These are phyloP conservation scores for Indri indri DNA, from an alignment of 2,113 vertebrate genomes.

Conservation along the genomic window DNA sequence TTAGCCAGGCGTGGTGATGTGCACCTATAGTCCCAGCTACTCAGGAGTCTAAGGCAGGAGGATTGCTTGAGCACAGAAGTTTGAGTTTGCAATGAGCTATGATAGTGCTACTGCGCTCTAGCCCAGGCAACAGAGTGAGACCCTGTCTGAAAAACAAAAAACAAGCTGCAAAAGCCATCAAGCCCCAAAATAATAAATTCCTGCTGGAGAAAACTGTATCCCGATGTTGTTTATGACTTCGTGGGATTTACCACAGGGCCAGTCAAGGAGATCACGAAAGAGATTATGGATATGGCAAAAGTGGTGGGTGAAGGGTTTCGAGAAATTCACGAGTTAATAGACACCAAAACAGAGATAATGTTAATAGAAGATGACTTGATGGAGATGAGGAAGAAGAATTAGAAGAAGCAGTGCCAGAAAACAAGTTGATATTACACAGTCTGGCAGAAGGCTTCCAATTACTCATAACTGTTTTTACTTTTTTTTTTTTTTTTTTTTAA, in stretches of 20 bases:
- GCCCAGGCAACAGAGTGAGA: no score
- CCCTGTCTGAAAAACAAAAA: no score
- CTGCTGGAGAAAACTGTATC: background rate
- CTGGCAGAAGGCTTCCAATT: background rate
- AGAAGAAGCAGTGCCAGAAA: background rate
- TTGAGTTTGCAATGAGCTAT: no score
- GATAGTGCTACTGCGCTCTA: no score
- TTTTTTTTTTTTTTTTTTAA: background rate
- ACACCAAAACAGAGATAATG: background rate
- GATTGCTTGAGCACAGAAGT: no score
- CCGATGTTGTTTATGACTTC: background rate
- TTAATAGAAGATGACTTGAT: background rate
- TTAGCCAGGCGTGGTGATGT: no score
- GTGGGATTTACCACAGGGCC: background rate
- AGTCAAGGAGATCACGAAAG: background rate
- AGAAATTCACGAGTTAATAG: background rate
- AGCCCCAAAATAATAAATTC: background rate
- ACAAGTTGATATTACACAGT: background rate
- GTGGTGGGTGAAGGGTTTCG: background rate
- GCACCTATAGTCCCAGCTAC: no score
- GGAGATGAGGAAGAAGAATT: background rate
- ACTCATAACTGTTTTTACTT: background rate
- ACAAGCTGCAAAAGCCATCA: background rate
- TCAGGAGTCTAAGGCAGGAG: no score
- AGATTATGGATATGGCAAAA: background rate